These are phyloP conservation scores for Gari tellinella DNA, from an alignment of 2,888 invertebrate genomes.

Conservation along the genomic window DNA sequence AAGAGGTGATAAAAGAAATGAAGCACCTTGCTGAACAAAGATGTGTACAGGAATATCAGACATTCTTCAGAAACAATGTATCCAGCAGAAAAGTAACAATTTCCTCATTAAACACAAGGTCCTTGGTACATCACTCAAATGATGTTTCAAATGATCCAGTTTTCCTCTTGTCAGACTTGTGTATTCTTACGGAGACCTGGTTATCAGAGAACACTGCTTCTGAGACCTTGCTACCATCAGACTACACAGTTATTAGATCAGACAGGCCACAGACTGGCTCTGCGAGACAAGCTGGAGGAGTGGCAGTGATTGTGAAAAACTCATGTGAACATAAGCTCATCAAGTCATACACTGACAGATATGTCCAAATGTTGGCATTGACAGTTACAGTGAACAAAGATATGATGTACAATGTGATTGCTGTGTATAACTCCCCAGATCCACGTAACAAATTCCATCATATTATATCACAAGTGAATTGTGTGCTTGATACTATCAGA, in stretches of 20 bases:
- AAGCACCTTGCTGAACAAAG: not conserved
- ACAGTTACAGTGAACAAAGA: no score
- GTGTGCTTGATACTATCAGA: not conserved
- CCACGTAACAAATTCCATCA: not conserved
- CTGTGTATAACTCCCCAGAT: no score
- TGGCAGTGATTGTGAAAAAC: no score
- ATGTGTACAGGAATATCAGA: not conserved
- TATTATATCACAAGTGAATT: not conserved
- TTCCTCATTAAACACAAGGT: not conserved
- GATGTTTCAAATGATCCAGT: slow-evolving; percentile 16
- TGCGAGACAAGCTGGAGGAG: no score
- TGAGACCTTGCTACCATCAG: not conserved
- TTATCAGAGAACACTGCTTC: not conserved
- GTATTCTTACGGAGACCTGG: slow-evolving; percentile 19
- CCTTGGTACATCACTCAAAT: not conserved
- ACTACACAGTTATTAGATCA: no score
- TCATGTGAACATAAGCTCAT: no score
- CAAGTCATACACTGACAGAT: no score
- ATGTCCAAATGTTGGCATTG: no score
- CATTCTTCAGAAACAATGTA: not conserved
- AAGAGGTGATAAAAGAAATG: slow-evolving; percentile 8
- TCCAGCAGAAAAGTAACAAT: no score
- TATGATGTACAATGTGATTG: no score
- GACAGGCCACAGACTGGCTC: no score
- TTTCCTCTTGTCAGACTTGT: not conserved